Evolutionary conservation across 2,888 invertebrate species (phyloP).

Genomic region (Hydraecia micacea): DNA sequence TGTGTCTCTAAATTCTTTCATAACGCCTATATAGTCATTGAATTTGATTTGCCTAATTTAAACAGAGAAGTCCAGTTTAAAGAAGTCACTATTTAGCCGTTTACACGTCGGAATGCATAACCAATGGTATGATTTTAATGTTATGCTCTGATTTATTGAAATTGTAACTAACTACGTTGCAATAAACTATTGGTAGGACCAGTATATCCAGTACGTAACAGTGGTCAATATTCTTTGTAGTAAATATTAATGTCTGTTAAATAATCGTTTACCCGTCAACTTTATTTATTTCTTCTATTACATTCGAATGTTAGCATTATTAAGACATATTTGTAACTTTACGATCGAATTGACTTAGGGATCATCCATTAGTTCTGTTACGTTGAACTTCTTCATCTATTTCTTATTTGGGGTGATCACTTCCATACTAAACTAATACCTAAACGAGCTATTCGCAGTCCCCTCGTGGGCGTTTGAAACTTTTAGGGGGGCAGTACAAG

Average conservation of each 20-base stretch:
- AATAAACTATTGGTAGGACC: conserved; percentile 11
- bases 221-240: conserved; percentile 10
- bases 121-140: conserved; percentile 14
- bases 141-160: conserved; percentile 55
- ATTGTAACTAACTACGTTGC: neutral
- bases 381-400: neutral
- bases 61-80: neutral
- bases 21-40: too few species aligned
- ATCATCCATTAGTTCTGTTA: neutral
- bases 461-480: neutral
- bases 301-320: neutral
- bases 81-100: neutral
- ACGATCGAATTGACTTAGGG: neutral
- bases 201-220: conserved; percentile 21
- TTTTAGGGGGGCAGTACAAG: neutral
- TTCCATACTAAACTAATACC: neutral
- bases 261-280: conserved; percentile 23
- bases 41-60: too few species aligned
- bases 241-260: conserved; percentile 25
- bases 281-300: conserved; percentile 7
- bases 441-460: neutral
- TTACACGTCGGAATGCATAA: conserved; percentile 27
- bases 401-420: neutral
- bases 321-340: neutral
- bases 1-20: too few species aligned